Conservation (phyloP, 2,888 invertebrate genomes). For the Myopa testacea region DNA sequence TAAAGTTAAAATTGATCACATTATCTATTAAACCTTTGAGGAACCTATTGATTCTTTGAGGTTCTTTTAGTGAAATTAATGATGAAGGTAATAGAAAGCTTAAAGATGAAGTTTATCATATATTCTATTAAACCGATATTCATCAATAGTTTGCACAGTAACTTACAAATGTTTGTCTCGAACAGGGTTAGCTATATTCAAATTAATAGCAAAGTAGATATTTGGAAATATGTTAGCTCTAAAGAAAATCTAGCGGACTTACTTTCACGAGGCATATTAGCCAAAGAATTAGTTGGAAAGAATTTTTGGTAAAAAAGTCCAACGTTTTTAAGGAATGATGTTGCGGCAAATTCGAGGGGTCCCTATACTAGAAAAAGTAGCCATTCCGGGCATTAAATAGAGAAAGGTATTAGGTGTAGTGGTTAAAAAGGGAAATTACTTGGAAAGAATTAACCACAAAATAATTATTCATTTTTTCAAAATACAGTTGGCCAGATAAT, state of each 20-base stretch:
- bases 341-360: background rate
- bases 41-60: too few species aligned
- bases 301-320: background rate
- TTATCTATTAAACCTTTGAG: slow-evolving; percentile 8
- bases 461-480: background rate
- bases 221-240: background rate
- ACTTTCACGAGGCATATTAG: background rate
- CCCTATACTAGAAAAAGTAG: background rate
- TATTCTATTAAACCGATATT: slow-evolving; percentile 29
- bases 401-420: background rate
- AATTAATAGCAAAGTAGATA: slow-evolving; percentile 12
- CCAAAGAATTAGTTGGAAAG: background rate
- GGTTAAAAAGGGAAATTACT: too few species aligned
- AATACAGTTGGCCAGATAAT: background rate
- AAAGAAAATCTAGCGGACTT: slow-evolving; percentile 11
- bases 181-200: slow-evolving; percentile 36
- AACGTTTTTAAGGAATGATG: background rate
- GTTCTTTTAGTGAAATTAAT: slow-evolving; percentile 29
- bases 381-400: slow-evolving; percentile 3
- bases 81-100: background rate
- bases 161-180: slow-evolving; percentile 34
- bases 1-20: background rate
- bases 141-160: slow-evolving; percentile 32
- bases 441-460: background rate
- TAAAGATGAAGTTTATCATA: background rate